Base-by-base conservation (phyloP, 2,797 vertebrate species). In the Hydrophis major region DNA sequence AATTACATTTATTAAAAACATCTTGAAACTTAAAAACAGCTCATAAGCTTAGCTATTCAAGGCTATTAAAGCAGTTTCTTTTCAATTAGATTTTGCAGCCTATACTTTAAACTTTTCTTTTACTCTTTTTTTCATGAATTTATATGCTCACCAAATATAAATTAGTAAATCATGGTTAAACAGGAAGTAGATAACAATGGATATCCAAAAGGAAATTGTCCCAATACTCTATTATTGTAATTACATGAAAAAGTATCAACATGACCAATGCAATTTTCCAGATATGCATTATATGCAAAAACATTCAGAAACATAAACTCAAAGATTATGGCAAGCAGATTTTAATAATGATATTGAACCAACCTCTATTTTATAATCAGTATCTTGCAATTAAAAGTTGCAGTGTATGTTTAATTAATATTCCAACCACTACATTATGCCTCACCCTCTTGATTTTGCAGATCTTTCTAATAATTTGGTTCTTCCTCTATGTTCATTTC, bases 291-390 rank as follows among this genome's bases (percentile, higher is more conserved):
- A 53, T 89, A 12, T 89, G 28, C 27, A 50, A 89, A 18, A 20
- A 32, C 8, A 91, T 66, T 56, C n/a, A 92, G 14, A 63, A 56
- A 27, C 42, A 16, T 50, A n/a, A 92, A 53, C 14, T 57, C 20
- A 88, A 57, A 47, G 47, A 50, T 47, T 28, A 32, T 4, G 14
- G 61, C 5, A 63, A 47, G 14, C 57, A 63, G 42, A 61, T 47
- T 60, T 94, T 47, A 55, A 4, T 16, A 18, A 91, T 90, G 69
- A 91, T 7, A 95, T 2, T 83, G 28, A 94, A 56, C 12, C 87
- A 63, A 12, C 3, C 18, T 50, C 11, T 78, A 78, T 74, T 56
- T 90, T 90, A 42, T 56, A 56, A 88, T 18, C 2, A 2, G 18
- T 32, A 78, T 78, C 37, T 22, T 78, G 37, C 14, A 37, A 74